Base-by-base conservation (phyloP, 1,140 invertebrate genomes). In the Leptopilina boulardi region DNA sequence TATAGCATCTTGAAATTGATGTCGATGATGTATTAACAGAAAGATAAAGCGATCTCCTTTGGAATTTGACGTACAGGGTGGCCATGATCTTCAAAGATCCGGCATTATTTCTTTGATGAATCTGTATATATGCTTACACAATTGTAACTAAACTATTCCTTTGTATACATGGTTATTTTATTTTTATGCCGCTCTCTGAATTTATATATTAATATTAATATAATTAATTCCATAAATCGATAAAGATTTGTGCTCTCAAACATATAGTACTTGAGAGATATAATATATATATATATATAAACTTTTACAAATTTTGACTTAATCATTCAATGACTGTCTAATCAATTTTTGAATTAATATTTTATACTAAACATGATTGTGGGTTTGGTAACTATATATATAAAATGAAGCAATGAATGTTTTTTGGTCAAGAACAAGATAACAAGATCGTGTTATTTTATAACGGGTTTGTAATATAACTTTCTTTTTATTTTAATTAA, bases 21-120 rank as follows among this genome's bases (percentile, higher is more conserved):
- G 80, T 82, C 79, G 77, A 9, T 1, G 2, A 84, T 79, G 81
- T 83, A 83, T 84, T 82, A 38, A 85, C 85, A 87, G 82, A 87
- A 87, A 86, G 80, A 71, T 86, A 82, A 87, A 80, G 79, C 77
- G 76, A 78, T 81, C 82, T 80, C 51, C 84, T 75, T 21, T 78
- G 84, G 85, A 87, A 87, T 89, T 86, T 78, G 86, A 51, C 83
- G 77, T 75, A 83, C 84, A 74, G 83, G 86, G 85, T 87, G 86
- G 84, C 79, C 86, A 83, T 38, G 86, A 78, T 82, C 71, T 75
- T 86, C 80, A 82, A 38, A 76, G 70, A 86, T 85, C 59, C 59
- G 59, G 59, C 59, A 30, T 34, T 66, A 30, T 66, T 30, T 66
- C 21, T 56, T 54, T 23, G 51, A 71, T 71, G 70, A 71, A 71